Conservation (phyloP, 1,140 invertebrate species). For the Xylocopa sonorina region DNA sequence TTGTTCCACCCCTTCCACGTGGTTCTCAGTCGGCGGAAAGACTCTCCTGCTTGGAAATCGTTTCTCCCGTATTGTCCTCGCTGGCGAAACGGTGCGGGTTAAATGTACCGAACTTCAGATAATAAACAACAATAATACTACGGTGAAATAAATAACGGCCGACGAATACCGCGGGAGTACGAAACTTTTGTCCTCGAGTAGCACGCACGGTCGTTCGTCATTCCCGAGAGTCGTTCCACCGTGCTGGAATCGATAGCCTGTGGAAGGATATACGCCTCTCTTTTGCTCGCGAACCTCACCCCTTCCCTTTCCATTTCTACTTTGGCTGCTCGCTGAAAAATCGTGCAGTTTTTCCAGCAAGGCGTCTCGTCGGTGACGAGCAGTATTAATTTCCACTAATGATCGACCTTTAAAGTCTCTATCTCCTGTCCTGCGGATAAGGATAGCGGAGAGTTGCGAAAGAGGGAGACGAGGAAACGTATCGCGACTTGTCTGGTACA, state of each 20-base stretch:
- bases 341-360: too few relatives aligned
- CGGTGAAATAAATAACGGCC: conserved; percentile 73
- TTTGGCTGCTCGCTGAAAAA: background rate
- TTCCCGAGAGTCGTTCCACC: conserved; percentile 40
- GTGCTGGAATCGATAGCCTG: conserved; percentile 62
- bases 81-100: conserved; percentile 71
- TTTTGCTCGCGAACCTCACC: background rate
- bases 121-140: conserved; percentile 78
- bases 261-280: conserved; percentile 42
- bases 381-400: too few relatives aligned
- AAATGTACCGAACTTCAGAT: conserved; percentile 77
- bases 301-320: background rate
- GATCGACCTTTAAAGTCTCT: too few relatives aligned
- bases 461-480: background rate
- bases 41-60: conserved; percentile 40
- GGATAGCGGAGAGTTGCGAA: too few relatives aligned
- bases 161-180: conserved; percentile 69
- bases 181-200: conserved; percentile 62
- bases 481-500: background rate
- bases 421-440: too few relatives aligned
- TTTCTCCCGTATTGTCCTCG: conserved; percentile 47
- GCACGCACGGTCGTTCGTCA: conserved; percentile 66
- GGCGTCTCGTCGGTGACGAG: too few relatives aligned
- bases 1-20: conserved; percentile 21
- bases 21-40: conserved; percentile 42